A percentile compares a stretch with the other conserved stretches of the same genome.
These are phyloP conservation scores for Agrotis ipsilon DNA, from an alignment of 2,888 invertebrate species.

Conservation along the genomic window DNA sequence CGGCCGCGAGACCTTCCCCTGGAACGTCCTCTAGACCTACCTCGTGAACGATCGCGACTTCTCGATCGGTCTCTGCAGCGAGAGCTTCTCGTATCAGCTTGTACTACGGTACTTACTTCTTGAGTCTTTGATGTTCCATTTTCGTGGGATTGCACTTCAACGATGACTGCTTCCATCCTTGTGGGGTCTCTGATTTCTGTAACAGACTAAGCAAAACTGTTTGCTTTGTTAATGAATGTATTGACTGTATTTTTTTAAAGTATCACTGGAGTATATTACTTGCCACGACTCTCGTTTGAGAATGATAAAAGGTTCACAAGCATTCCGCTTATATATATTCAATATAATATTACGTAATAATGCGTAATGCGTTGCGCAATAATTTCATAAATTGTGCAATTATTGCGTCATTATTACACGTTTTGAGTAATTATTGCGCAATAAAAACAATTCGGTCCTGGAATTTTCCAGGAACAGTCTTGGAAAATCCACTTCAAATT, in stretches of 20 bases:
- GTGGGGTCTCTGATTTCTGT: constrained; percentile 29
- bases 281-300: not conserved
- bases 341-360: not conserved
- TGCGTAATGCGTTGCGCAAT: not conserved
- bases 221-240: not conserved
- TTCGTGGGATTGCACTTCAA: constrained; percentile 20
- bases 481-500: too few species aligned
- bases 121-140: constrained; percentile 25
- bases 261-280: constrained; percentile 20
- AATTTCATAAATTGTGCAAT: not conserved
- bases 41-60: constrained; percentile 22
- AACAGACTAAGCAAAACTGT: constrained; percentile 53
- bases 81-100: constrained; percentile 30
- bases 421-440: constrained; percentile 8
- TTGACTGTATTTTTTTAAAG: not conserved
- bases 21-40: constrained; percentile 29
- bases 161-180: constrained; percentile 44
- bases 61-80: constrained; percentile 48
- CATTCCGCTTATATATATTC: constrained; percentile 44
- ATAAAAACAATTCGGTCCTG: not conserved
- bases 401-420: constrained; percentile 8
- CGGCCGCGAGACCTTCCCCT: constrained; percentile 18
- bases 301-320: constrained; percentile 11
- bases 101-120: constrained; percentile 25
- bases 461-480: too few species aligned